phyloP scores from a whole-genome alignment of 64 coral and sea anemone species.

The Porites australiensis region DNA sequence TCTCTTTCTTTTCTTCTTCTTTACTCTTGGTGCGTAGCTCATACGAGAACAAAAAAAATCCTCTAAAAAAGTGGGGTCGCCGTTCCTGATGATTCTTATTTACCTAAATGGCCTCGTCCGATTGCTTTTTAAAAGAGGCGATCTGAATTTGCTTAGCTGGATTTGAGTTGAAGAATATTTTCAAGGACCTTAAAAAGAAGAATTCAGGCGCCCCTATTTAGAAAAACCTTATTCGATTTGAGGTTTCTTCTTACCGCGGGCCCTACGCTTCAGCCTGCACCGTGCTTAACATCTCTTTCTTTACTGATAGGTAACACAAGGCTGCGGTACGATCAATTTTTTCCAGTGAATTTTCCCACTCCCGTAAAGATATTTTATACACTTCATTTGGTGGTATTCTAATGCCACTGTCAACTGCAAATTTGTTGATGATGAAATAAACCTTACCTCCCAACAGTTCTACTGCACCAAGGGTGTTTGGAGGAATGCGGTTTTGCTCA shows the following conservation, averaged over 20 bases:
- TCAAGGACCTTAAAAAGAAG: too few relatives aligned
- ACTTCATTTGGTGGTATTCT: conserved; percentile 51
- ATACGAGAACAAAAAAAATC: too few relatives aligned
- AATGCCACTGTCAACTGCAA: conserved; percentile 47
- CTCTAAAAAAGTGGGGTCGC: too few relatives aligned
- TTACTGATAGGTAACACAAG: neutral
- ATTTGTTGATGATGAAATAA: conserved; percentile 34
- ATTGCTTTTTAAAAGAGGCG: too few relatives aligned
- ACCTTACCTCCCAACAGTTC: conserved; percentile 15
- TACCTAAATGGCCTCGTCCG: too few relatives aligned
- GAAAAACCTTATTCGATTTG: neutral
- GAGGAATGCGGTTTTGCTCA: conserved; percentile 30
- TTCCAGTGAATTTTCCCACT: conserved; percentile 24
- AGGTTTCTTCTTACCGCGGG: conserved; percentile 1
- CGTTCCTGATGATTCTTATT: too few relatives aligned
- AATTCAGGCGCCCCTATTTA: too few relatives aligned
- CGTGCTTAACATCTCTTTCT: neutral
- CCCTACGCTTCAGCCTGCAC: conserved; percentile 13
- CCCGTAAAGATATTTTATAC: conserved; percentile 4
- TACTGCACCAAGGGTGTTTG: conserved; percentile 21
- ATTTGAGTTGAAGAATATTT: too few relatives aligned
- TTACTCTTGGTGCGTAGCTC: too few relatives aligned
- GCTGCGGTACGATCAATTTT: neutral
- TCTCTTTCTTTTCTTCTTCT: too few relatives aligned
- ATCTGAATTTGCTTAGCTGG: too few relatives aligned